These are phyloP conservation scores for Sebastes paucispinis DNA, from an alignment of 2,797 vertebrate genomes.

Conservation along the genomic window DNA sequence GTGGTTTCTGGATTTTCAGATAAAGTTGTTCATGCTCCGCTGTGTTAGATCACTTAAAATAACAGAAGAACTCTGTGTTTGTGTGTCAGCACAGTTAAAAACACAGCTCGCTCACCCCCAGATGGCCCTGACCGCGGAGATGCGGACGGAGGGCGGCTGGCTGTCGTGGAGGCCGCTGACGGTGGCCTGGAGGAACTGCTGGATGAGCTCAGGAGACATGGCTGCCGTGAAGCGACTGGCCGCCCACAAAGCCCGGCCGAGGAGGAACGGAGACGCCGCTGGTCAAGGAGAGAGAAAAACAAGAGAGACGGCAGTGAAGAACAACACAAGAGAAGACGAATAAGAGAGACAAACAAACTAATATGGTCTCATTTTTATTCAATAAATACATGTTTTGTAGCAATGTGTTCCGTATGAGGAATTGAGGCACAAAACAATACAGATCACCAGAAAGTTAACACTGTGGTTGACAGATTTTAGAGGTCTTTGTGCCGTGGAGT, in stretches of 20 bases:
- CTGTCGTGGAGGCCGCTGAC: conserved; percentile 96
- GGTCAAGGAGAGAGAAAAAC: background rate
- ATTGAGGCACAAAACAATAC: background rate
- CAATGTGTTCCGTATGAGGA: background rate
- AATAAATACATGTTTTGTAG: background rate
- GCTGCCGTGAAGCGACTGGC: conserved; percentile 97
- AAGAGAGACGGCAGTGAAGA: background rate
- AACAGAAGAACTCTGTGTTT: background rate
- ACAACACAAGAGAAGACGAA: background rate
- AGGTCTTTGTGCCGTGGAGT: fast-evolving
- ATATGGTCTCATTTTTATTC: background rate
- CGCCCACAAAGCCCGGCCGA: conserved; percentile 97
- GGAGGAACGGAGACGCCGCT: conserved; percentile 93
- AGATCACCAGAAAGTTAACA: background rate
- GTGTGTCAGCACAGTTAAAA: background rate
- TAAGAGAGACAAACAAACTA: background rate
- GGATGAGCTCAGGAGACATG: conserved; percentile 98
- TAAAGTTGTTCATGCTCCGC: background rate
- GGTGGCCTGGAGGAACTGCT: conserved; percentile 98
- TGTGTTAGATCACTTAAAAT: background rate
- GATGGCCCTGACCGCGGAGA: conserved; percentile 96
- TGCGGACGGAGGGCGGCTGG: conserved; percentile 95
- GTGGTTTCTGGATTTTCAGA: background rate
- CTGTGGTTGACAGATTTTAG: background rate
- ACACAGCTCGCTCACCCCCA: conserved; percentile 90